Conservation (phyloP, 2,888 invertebrate species). For the Hypselothyrea guttata region DNA sequence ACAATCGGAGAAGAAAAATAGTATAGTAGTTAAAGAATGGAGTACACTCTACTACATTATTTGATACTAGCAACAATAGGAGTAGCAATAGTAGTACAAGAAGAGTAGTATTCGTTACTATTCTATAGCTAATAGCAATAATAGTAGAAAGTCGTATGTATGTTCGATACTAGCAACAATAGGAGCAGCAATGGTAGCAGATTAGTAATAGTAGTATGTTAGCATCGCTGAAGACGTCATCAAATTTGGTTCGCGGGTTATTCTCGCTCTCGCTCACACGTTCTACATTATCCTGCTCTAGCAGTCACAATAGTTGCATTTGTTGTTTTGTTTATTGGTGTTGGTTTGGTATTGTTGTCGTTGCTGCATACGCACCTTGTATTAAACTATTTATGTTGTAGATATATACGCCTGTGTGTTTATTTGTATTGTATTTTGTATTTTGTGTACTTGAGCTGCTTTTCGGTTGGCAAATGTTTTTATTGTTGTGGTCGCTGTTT, state of each 20-base stretch:
- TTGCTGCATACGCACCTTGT: constrained; percentile 64
- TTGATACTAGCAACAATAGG: too few species aligned
- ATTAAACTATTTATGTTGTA: constrained; percentile 37
- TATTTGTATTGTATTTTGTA: constrained; percentile 38
- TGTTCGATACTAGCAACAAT: too few species aligned
- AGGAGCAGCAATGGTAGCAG: constrained; percentile 7
- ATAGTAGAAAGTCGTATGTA: too few species aligned
- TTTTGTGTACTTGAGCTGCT: constrained; percentile 54
- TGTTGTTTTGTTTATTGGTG: constrained; percentile 16
- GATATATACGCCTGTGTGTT: constrained; percentile 24
- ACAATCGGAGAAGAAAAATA: constrained; percentile 17
- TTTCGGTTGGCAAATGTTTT: constrained; percentile 51
- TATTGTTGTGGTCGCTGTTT: constrained; percentile 58
- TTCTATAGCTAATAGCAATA: too few species aligned
- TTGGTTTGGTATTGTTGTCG: constrained; percentile 11
- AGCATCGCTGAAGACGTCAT: constrained; percentile 70
- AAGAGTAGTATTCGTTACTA: too few species aligned
- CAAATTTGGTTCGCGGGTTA: constrained; percentile 67
- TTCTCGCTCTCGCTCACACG: constrained; percentile 65
- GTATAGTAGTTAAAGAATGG: too few species aligned
- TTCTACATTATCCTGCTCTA: constrained; percentile 50
- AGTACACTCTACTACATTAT: too few species aligned
- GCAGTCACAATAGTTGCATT: constrained; percentile 25
- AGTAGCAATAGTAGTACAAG: too few species aligned
- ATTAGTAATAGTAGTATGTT: too few species aligned